phyloP scores from a whole-genome alignment of 2,888 invertebrate genomes.

The Pegoplata infirma region DNA sequence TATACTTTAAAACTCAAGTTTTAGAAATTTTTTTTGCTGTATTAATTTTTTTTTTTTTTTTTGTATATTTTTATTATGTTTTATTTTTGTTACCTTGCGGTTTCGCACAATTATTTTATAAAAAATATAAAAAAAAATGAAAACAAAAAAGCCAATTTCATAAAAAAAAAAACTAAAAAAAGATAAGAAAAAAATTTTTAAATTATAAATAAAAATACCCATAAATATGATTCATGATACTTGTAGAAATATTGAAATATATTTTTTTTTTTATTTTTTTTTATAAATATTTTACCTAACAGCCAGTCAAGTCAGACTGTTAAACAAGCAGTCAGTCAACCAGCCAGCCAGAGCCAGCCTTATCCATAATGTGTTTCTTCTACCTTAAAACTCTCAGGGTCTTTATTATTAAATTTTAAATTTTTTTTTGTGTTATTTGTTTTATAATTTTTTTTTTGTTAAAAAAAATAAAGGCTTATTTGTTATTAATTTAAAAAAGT shows the following conservation, averaged over 20 bases:
- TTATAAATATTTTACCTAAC: neutral
- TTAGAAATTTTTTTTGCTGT: constrained; percentile 2
- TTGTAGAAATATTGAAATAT: constrained; percentile 11
- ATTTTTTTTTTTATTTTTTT: neutral
- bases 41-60: neutral
- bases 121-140: constrained; percentile 27
- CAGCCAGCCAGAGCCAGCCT: neutral
- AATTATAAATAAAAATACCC: constrained; percentile 36
- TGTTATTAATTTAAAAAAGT: constrained; percentile 9
- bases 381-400: constrained; percentile 1
- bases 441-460: neutral
- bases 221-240: constrained; percentile 47
- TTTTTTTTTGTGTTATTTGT: constrained; percentile 5
- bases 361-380: neutral
- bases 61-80: neutral
- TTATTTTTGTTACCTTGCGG: constrained; percentile 35
- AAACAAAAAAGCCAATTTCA: constrained; percentile 15
- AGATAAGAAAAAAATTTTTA: constrained; percentile 46
- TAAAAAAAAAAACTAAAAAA: constrained; percentile 30
- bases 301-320: neutral
- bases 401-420: constrained; percentile 8
- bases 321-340: neutral
- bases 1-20: neutral
- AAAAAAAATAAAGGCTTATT: constrained; percentile 12
- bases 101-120: constrained; percentile 36